Evolutionary conservation across 2,113 vertebrate species (phyloP).

Genomic region (Epinephelus moara): DNA sequence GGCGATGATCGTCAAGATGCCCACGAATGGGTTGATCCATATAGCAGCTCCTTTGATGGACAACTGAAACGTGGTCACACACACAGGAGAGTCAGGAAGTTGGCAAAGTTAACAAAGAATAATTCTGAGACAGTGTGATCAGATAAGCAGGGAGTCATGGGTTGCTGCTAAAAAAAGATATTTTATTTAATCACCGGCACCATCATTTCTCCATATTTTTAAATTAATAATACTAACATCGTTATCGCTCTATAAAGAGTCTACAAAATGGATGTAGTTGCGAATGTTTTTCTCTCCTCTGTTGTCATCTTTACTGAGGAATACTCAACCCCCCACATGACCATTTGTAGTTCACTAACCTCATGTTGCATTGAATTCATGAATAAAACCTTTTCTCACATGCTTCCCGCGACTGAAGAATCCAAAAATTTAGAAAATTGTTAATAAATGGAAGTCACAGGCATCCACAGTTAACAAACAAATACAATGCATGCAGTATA

Average conservation of each 20-base stretch:
- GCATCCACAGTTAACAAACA: too few relatives aligned
- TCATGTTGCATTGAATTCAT: too few relatives aligned
- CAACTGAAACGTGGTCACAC: constrained; percentile 71
- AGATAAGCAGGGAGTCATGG: neutral
- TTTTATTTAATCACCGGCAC: neutral
- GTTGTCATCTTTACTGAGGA: neutral
- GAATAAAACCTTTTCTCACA: too few relatives aligned
- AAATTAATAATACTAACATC: neutral
- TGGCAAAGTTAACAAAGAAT: neutral
- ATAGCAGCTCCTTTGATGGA: constrained; percentile 80
- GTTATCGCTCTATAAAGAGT: neutral
- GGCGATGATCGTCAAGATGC: constrained; percentile 87
- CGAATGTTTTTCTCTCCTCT: neutral
- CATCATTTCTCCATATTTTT: neutral
- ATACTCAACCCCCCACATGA: too few relatives aligned
- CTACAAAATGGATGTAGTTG: neutral
- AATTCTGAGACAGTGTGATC: neutral
- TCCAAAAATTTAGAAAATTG: too few relatives aligned
- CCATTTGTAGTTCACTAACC: too few relatives aligned
- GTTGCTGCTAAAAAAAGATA: neutral
- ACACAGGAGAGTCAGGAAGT: neutral
- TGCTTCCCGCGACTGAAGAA: too few relatives aligned
- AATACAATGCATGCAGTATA: too few relatives aligned
- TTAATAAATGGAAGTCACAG: too few relatives aligned
- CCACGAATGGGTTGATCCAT: constrained; percentile 88